Conservation (phyloP, 2,888 invertebrate species). For the Frankliniella fusca region DNA sequence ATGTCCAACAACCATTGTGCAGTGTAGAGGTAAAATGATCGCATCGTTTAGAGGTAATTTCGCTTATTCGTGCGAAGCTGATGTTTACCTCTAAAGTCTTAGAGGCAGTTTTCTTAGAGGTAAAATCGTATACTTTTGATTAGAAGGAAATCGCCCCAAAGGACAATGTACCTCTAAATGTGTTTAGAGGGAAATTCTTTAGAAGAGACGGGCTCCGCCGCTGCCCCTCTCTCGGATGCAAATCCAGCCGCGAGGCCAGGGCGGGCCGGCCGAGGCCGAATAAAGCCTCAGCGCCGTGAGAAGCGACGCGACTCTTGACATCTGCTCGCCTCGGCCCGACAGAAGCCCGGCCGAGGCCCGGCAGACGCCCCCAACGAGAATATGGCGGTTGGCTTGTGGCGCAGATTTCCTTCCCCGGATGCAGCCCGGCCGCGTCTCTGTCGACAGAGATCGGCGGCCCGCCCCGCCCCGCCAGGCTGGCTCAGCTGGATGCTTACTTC, state of each 20-base stretch:
- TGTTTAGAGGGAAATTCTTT: no score
- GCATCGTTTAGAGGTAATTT: no score
- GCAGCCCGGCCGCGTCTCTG: background rate
- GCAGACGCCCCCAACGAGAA: background rate
- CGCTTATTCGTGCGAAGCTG: no score
- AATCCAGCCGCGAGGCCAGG: background rate
- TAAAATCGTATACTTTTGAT: no score
- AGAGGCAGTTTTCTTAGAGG: no score
- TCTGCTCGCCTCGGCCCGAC: background rate
- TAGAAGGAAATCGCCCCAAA: no score
- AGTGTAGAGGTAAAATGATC: no score
- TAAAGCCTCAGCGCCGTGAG: constrained; percentile 4
- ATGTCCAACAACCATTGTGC: no score
- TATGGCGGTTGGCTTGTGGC: constrained; percentile 4
- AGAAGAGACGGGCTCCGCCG: background rate
- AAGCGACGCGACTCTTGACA: background rate
- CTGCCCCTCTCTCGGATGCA: background rate
- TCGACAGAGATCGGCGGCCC: background rate
- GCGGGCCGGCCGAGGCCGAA: background rate
- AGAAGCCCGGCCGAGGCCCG: background rate
- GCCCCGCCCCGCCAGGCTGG: background rate
- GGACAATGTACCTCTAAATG: no score
- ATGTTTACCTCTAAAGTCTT: no score
- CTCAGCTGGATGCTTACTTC: background rate
- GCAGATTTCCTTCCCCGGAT: background rate